These are phyloP conservation scores for Seira sanloemensis DNA, from an alignment of 2,888 invertebrate species.

Conservation along the genomic window DNA sequence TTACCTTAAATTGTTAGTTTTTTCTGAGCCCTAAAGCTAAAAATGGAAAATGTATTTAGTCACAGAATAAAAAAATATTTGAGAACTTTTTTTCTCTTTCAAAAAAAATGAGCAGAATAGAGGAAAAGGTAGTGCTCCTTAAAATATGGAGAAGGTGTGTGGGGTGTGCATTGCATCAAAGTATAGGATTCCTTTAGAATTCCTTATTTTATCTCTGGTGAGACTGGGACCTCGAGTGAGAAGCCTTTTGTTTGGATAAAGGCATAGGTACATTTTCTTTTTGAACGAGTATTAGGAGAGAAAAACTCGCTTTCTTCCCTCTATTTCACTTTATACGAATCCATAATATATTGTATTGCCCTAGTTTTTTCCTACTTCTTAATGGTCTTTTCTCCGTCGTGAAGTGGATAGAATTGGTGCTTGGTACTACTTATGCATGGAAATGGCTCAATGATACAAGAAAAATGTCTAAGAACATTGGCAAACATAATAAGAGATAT, in stretches of 20 bases:
- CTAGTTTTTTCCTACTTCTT: neutral
- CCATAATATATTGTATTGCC: neutral
- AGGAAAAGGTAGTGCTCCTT: neutral
- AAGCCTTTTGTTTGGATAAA: neutral
- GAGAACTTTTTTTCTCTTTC: too few relatives aligned
- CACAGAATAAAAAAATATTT: neutral
- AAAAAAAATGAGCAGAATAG: neutral
- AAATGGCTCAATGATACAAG: neutral
- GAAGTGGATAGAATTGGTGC: neutral
- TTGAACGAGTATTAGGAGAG: neutral
- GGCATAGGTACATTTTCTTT: neutral
- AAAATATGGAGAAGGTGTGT: neutral
- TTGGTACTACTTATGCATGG: neutral
- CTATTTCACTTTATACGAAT: neutral
- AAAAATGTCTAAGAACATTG: neutral
- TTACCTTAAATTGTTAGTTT: neutral
- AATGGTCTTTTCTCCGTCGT: neutral
- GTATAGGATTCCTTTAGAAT: neutral
- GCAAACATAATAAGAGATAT: neutral
- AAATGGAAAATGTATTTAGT: neutral
- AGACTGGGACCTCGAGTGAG: neutral
- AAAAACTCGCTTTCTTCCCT: neutral
- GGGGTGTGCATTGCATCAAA: neutral
- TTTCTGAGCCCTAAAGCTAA: neutral
- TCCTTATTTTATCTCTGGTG: neutral